These are phyloP conservation scores for Ornithoptera priamus DNA, from an alignment of 2,888 invertebrate genomes.

Conservation along the genomic window DNA sequence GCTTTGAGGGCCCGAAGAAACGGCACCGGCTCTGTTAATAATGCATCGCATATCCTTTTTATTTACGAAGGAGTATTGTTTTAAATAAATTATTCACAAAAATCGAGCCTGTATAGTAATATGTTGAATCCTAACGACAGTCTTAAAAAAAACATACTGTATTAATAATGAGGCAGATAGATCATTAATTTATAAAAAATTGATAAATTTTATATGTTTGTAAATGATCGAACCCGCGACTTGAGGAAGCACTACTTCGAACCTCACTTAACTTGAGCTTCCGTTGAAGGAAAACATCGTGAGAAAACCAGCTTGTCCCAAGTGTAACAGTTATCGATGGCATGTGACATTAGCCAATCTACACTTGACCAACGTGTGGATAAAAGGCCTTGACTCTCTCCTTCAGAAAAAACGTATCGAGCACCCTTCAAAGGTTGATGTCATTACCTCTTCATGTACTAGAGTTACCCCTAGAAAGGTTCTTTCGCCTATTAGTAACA, in stretches of 20 bases:
- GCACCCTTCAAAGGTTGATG: slow-evolving; percentile 8
- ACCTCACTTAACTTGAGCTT: too few relatives aligned
- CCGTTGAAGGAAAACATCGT: too few relatives aligned
- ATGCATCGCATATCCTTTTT: slow-evolving; percentile 20
- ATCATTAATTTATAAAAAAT: too few relatives aligned
- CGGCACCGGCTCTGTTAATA: slow-evolving; percentile 29
- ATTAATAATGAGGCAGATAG: background rate
- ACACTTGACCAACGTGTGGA: too few relatives aligned
- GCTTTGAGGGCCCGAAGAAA: slow-evolving; percentile 38
- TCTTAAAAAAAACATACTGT: background rate
- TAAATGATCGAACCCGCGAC: too few relatives aligned
- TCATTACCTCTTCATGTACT: slow-evolving; percentile 28
- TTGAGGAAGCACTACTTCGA: too few relatives aligned
- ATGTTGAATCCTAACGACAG: background rate
- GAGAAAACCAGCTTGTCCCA: too few relatives aligned
- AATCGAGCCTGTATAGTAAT: slow-evolving; percentile 2
- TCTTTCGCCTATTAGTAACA: slow-evolving; percentile 48
- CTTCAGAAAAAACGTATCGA: background rate
- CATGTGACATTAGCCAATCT: too few relatives aligned
- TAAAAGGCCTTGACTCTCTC: too few relatives aligned
- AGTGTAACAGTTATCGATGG: too few relatives aligned
- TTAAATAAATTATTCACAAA: slow-evolving; percentile 19
- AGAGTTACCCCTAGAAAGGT: slow-evolving; percentile 45
- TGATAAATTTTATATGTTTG: too few relatives aligned
- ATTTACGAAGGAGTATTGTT: slow-evolving; percentile 12